Evolutionary conservation across 2,113 vertebrate genomes (phyloP), one percentile per base, ranked within the genome.

Genomic region (Otolemur garnettii): DNA sequence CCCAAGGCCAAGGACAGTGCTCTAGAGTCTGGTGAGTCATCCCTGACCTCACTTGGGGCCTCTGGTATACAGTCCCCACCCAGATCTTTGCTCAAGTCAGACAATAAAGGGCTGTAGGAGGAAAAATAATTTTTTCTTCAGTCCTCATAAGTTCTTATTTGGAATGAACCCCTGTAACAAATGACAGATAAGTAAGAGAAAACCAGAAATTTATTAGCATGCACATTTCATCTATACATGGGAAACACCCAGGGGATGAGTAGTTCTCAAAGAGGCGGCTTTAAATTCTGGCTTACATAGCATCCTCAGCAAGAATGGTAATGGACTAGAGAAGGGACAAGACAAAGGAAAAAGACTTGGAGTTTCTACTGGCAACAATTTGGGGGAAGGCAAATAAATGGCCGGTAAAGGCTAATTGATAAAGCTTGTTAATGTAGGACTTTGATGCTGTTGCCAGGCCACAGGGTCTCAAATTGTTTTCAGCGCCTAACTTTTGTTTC

Each of bases 1-100:
- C 99, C 99, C 5, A 59, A 38, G 88, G 91, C 78, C 91, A 91
- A 87, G 85, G 86, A 18, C 45, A 53, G 50, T 59, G 81, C 71
- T 72, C 81, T 50, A 71, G 88, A 64, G 68, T 69, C 97, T 8
- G 98, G 98, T 99, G 98, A 98, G 98, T 98, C 45, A n/a, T 8
- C 55, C 24, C 17, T 53, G 71, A 86, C n/a, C 62, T 86, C 35
- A 10, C 30, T 9, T 1, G 14, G 69, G 17, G 13, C 12, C 80
- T 19, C 80, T 19, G 35, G 77, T 3, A 79, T 6, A 7, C 3
- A 21, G 30, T 42, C 53, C 22, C 18, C n/a, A 12, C 50, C 35
- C 2, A 5, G 22, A 75, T 10, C 12, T 64, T 15, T 26, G 42
- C 62, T 81, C 21, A 26, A 45, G 18, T 17, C 33, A 64, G 22